These are phyloP conservation scores for Solea solea DNA, from an alignment of 2,113 vertebrate genomes.

Conservation along the genomic window DNA sequence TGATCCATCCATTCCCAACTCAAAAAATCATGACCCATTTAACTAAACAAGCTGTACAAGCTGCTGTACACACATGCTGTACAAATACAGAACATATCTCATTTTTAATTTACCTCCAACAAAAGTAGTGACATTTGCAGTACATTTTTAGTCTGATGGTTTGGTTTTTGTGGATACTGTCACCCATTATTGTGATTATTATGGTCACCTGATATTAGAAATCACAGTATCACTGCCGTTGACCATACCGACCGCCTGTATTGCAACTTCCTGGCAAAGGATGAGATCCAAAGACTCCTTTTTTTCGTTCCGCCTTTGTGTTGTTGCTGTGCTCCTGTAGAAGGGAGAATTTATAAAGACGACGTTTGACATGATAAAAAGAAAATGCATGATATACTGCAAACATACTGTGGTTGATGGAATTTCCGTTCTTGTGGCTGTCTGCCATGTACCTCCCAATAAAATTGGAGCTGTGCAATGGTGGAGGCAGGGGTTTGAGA, in stretches of 20 bases:
- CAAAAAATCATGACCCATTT: conserved; percentile 14
- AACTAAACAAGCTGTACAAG: background rate
- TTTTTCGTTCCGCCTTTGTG: background rate
- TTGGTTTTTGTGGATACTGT: background rate
- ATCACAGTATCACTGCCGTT: background rate
- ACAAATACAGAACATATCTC: background rate
- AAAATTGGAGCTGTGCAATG: conserved; percentile 29
- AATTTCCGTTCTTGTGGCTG: conserved; percentile 30
- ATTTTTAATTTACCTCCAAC: background rate
- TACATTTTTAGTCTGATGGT: background rate
- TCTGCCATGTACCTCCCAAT: conserved; percentile 42
- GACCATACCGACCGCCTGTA: conserved; percentile 5
- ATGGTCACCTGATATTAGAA: background rate
- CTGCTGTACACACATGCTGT: background rate
- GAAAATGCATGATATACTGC: conserved; percentile 18
- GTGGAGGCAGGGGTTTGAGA: conserved; percentile 16
- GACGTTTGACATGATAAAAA: conserved; percentile 6
- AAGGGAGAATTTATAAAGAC: background rate
- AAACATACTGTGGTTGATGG: conserved; percentile 13
- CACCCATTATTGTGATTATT: background rate
- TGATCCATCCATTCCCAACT: background rate
- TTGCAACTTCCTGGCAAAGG: background rate
- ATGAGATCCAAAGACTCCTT: background rate
- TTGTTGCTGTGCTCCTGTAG: background rate
- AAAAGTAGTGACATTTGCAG: background rate